Conservation (phyloP, 1,140 invertebrate genomes). For the Zaprionus inermis region DNA sequence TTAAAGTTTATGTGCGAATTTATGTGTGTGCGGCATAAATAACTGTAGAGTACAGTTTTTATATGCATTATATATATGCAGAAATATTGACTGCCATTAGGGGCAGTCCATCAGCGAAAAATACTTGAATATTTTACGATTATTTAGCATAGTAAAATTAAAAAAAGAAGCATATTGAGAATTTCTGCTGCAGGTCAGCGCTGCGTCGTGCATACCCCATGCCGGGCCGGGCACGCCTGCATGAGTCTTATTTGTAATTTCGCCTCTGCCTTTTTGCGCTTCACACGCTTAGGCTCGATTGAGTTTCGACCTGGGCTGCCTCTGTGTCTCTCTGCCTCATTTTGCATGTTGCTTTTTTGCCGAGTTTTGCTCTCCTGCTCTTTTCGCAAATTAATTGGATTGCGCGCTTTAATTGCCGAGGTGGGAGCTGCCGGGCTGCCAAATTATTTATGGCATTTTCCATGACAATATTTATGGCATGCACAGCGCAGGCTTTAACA, state of each 20-base stretch:
- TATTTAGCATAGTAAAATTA: not conserved
- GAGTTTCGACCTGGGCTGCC: constrained; percentile 46
- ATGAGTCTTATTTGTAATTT: constrained; percentile 42
- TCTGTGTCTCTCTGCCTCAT: constrained; percentile 6
- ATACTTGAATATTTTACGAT: constrained; percentile 1
- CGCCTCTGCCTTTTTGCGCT: constrained; percentile 23
- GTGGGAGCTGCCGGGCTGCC: constrained; percentile 30
- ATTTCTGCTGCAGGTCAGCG: not conserved
- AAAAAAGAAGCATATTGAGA: not conserved
- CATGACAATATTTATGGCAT: constrained; percentile 20
- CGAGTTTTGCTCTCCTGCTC: not conserved
- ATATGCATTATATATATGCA: constrained; percentile 6
- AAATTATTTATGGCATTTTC: constrained; percentile 62
- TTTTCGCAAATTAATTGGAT: constrained; percentile 66
- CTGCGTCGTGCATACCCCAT: constrained; percentile 3
- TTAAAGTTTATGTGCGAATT: constrained; percentile 1
- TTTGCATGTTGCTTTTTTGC: constrained; percentile 4
- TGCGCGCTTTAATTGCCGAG: constrained; percentile 61
- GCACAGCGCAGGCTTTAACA: not conserved
- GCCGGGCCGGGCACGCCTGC: not conserved
- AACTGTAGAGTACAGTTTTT: not conserved
- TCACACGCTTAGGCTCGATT: constrained; percentile 57
- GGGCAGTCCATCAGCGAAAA: not conserved
- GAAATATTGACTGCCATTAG: not conserved
- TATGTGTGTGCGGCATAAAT: not conserved